Evolutionary conservation across 2,797 vertebrate species (phyloP).

Genomic region (Tokudaia tokunoshimensis): DNA sequence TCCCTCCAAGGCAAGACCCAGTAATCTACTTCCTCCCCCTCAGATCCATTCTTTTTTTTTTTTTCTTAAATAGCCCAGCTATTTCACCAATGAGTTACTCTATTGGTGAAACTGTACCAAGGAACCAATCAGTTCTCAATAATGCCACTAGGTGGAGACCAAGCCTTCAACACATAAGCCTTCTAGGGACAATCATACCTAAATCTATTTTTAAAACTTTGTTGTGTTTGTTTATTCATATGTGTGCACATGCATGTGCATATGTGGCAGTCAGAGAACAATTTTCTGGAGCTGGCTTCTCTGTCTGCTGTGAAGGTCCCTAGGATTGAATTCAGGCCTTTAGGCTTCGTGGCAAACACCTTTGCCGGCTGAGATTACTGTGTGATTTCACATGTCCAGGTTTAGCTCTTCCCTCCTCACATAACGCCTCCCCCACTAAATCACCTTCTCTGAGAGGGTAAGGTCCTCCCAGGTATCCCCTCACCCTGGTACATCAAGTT

Average conservation of each 20-base stretch:
- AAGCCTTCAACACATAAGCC: neutral
- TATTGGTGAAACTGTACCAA: neutral
- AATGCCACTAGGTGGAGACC: neutral
- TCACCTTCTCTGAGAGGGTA: neutral
- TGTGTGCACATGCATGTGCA: neutral
- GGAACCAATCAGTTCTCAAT: neutral
- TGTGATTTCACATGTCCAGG: neutral
- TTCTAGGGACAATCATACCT: neutral
- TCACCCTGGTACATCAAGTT: neutral
- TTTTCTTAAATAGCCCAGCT: neutral
- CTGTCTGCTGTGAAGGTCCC: neutral
- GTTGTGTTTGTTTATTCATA: neutral
- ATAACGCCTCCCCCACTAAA: neutral
- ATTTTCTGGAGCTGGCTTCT: neutral
- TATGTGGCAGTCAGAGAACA: neutral
- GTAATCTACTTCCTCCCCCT: neutral
- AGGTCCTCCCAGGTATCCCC: neutral
- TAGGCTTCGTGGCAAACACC: neutral
- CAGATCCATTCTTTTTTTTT: neutral
- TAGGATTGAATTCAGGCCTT: neutral
- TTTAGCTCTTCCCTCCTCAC: neutral
- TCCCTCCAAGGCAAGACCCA: neutral
- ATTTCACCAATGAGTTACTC: neutral
- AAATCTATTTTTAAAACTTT: neutral
- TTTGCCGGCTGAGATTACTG: neutral